Base-by-base conservation (phyloP, 2,888 invertebrate genomes). In the Lochmaea capreae region DNA sequence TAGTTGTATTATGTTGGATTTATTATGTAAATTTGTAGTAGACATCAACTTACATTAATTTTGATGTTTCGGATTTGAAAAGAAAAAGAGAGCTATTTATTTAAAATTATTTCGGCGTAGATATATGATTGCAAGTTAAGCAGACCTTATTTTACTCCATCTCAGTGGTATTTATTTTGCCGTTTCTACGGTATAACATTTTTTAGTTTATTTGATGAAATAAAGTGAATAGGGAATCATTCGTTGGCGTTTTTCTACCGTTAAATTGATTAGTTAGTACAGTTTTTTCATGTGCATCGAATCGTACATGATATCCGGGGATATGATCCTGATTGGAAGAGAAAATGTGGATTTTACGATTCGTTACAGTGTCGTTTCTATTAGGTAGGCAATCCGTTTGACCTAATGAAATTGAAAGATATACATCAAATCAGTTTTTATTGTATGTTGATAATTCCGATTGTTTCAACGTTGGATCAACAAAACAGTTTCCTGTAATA, bases 261-360 rank as follows among this genome's bases (percentile, higher is more conserved):
- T 68, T 68, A 68, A 68, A 68, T 68, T 68, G 68, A 68, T 68
- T 68, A 68, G 68, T 59, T 58, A 61, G 46, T 59, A 67, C 43
- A 61, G 61, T 46, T 68, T 68, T 68, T 68, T 49, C 68, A 33
- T 68, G 68, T 68, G 59, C 39, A 68, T 46, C 68, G 68, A 61
- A 49, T 68, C 68, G 68, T 59, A 68, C 33, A 68, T 61, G 61
- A 68, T 59, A 57, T 68, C 61, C 61, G 68, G 61, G 46, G n/a
- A 68, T 68, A 49, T 61, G 68, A 68, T 68, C 18, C 68, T 59
- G 68, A 67, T 68, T 68, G 68, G 46, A 68, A 59, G 26, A 49
- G 39, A 58, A 59, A 61, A 61, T 26, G 42, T 49, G 65, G 65
- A 61, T 61, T 61, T 61, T 54, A 54, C 54, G 54, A 54, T 18